A percentile compares a stretch with the other conserved stretches of the same genome.
Conservation (phyloP, 2,888 invertebrate genomes). For the Anoplius nigerrimus region DNA sequence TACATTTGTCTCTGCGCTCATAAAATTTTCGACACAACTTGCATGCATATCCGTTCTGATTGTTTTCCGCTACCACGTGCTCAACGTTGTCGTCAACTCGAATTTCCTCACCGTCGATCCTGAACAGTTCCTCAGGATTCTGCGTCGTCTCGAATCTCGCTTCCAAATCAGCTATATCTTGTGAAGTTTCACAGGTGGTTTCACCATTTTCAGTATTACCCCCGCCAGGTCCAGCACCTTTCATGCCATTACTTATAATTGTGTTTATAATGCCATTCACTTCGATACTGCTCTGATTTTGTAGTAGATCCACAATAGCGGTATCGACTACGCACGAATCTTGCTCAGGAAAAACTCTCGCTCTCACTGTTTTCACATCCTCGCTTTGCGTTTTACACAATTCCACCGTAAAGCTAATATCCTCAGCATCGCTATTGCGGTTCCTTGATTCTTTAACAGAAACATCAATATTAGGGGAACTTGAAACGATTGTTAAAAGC, state of each 20-base stretch:
- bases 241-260: conserved; percentile 57
- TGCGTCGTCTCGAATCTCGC: conserved; percentile 60
- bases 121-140: conserved; percentile 70
- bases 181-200: conserved; percentile 46
- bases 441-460: conserved; percentile 70
- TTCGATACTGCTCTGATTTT: conserved; percentile 65
- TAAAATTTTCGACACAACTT: conserved; percentile 71
- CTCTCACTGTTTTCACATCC: conserved; percentile 60
- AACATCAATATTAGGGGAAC: conserved; percentile 68
- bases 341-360: conserved; percentile 72
- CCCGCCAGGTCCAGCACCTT: conserved; percentile 43
- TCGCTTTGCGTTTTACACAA: conserved; percentile 64
- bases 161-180: conserved; percentile 64
- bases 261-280: conserved; percentile 67
- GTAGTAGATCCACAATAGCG: conserved; percentile 65
- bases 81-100: conserved; percentile 72
- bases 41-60: conserved; percentile 69
- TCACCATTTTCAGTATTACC: too few species aligned
- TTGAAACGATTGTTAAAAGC: conserved; percentile 67
- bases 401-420: conserved; percentile 72
- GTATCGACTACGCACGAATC: conserved; percentile 71
- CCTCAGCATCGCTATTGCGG: conserved; percentile 65
- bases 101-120: conserved; percentile 71
- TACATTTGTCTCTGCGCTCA: conserved; percentile 72
- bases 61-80: conserved; percentile 58